Evolutionary conservation across 2,797 vertebrate species (phyloP).

Genomic region (Trachops cirrhosus): DNA sequence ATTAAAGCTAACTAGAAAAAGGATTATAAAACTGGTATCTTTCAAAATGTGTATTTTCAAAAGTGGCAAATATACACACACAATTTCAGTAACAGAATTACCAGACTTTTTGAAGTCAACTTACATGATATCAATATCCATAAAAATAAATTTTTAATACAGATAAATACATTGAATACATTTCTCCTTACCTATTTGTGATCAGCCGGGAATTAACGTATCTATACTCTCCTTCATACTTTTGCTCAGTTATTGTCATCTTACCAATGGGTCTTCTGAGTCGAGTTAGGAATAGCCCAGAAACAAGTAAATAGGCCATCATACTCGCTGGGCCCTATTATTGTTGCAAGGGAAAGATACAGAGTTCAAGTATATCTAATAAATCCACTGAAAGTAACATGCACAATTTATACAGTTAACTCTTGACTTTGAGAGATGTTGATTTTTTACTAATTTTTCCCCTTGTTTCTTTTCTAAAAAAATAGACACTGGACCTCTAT

Average conservation of each 20-base stretch:
- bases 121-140: neutral
- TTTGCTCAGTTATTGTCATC: conserved; percentile 96
- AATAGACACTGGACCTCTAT: neutral
- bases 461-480: neutral
- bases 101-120: neutral
- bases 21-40: neutral
- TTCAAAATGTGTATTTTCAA: conserved; percentile 33
- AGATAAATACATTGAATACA: neutral
- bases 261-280: conserved; percentile 96
- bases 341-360: conserved; percentile 35
- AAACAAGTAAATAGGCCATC: conserved; percentile 96
- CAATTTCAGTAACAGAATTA: neutral
- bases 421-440: neutral
- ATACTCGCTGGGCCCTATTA: conserved; percentile 93
- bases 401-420: neutral
- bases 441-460: neutral
- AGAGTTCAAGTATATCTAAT: neutral
- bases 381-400: neutral
- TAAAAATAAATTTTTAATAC: neutral
- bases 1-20: neutral
- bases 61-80: neutral
- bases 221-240: conserved; percentile 98
- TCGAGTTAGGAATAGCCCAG: conserved; percentile 94
- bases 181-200: conserved; percentile 91
- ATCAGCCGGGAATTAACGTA: conserved; percentile 98